Base-by-base conservation (phyloP, 2,888 invertebrate genomes). In the Arctia plantaginis region DNA sequence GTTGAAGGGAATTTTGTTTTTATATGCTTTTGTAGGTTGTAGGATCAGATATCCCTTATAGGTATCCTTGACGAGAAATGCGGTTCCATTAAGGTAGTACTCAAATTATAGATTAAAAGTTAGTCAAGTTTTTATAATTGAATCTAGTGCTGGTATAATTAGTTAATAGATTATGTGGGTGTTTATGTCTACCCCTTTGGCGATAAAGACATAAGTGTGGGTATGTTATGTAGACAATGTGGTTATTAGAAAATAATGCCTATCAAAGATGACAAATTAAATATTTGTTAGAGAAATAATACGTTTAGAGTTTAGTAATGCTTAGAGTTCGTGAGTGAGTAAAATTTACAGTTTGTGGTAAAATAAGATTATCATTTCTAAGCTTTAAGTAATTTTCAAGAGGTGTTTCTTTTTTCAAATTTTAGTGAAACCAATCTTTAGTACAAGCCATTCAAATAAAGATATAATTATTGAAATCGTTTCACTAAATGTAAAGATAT, bases 1-100 rank as follows among this genome's bases (percentile, higher is more conserved):
- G 74, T 51, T 76, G 69, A 65, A 75, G 72, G 59, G 75, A 64
- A 71, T 74, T 80, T 74, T 13, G 59, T 76, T 83, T 76, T 75
- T 76, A 68, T 69, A 30, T 23, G 20, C n/a, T 47, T 74, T 20
- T 20, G 23, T 47, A 27, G 64, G 51, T 51, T 67, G n/a, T 1
- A 18, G 30, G 41, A 62, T 7, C n/a, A 23, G 20, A 30, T 67
- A 67, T 18, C 44, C 4, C 23, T 47, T 33, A 67, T 33, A 47
- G 15, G 20, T 4, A 30, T 47, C 20, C 30, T 67, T 30, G 27
- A 23, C 15, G 41, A 41, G 10, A n/a, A 65, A 66, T 66, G 39
- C 1, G 27, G 27, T 59, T 30, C 15, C 0, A 30, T 30, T 1
- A 30, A 27, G 2, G 7, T 4, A 59, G 27, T 27, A 59, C 15